Conservation (phyloP, 2,113 vertebrate genomes). For the Condylura cristata region DNA sequence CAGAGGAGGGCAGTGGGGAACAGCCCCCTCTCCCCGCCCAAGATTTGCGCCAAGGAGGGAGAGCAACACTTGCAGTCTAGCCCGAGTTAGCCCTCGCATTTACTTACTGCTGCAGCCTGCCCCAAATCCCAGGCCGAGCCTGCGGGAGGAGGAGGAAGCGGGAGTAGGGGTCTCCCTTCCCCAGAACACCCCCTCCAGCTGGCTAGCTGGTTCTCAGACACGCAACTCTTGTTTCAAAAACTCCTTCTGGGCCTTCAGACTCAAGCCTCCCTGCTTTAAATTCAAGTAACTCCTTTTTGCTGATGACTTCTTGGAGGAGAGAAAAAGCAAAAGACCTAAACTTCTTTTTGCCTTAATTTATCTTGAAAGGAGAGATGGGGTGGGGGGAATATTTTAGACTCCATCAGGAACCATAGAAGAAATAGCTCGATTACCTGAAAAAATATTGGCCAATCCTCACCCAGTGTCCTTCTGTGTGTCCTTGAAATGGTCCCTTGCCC, state of each 20-base stretch:
- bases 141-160: background rate
- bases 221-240: background rate
- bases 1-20: background rate
- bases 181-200: background rate
- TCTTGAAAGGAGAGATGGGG: background rate
- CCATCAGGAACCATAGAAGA: background rate
- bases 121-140: background rate
- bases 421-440: background rate
- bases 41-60: background rate
- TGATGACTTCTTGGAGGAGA: background rate
- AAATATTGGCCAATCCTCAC: background rate
- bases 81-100: background rate
- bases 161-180: no score
- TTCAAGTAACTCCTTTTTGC: background rate
- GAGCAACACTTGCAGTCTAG: no score
- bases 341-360: background rate
- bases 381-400: background rate
- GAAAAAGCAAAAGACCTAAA: background rate
- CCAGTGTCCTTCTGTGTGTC: background rate
- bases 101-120: conserved; percentile 52
- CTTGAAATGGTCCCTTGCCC: background rate
- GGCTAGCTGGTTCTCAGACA: background rate
- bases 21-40: background rate
- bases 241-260: background rate
- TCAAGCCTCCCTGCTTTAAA: background rate